These are phyloP conservation scores for Rousettus leschenaultii DNA, from an alignment of 2,113 vertebrate species.

Conservation along the genomic window DNA sequence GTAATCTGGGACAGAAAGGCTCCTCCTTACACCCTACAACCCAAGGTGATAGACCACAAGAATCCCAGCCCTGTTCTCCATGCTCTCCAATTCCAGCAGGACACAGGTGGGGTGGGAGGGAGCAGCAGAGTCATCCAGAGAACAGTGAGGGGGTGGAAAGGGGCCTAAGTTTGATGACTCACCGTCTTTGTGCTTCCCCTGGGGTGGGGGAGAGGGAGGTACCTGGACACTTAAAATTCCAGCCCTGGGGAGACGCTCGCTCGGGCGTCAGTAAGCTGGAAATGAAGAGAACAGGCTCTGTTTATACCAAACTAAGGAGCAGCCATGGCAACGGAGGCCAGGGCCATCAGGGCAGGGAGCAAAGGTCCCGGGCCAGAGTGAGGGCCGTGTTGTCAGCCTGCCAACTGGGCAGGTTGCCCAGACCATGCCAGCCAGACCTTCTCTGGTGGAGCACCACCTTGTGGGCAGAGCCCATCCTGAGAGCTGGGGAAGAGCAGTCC, in stretches of 20 bases:
- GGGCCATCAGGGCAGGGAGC: neutral
- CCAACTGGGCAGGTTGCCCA: neutral
- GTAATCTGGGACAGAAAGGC: neutral
- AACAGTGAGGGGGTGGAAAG: neutral
- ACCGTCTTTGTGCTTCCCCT: neutral
- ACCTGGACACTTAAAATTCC: constrained; percentile 24
- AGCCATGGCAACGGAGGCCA: constrained; percentile 34
- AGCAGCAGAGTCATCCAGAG: neutral
- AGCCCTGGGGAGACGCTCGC: constrained; percentile 7
- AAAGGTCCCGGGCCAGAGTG: constrained; percentile 46
- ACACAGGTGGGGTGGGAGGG: neutral
- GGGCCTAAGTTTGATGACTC: constrained; percentile 37
- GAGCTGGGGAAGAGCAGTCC: neutral
- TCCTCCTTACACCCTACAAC: neutral
- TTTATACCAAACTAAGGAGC: constrained; percentile 52
- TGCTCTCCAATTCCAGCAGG: neutral
- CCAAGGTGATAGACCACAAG: neutral
- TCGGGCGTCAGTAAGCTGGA: neutral
- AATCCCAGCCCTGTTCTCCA: neutral
- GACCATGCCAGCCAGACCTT: neutral
- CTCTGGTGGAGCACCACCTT: constrained; percentile 56
- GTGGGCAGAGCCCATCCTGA: constrained; percentile 40
- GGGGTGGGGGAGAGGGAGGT: neutral
- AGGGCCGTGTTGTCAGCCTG: neutral
- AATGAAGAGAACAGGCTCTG: neutral